Evolutionary conservation across 64 coral and sea anemone genomes (phyloP).

Genomic region (Dendronephthya gigantea): DNA sequence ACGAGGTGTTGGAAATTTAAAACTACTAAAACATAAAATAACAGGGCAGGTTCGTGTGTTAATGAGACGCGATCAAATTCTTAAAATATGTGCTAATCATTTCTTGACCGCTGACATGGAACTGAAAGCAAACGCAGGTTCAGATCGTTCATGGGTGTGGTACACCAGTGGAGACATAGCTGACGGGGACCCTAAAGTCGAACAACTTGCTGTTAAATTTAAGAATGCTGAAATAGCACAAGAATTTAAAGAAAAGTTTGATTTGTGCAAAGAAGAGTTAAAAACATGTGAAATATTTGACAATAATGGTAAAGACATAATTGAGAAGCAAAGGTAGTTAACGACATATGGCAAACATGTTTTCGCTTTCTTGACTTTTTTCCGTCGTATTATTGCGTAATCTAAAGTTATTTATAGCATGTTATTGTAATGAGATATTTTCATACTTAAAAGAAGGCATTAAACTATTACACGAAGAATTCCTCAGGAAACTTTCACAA

Average conservation of each 20-base stretch:
- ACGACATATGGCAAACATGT: neutral
- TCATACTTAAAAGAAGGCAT: no score
- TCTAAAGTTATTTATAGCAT: no score
- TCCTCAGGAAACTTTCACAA: no score
- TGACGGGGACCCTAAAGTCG: slow-evolving; percentile 45
- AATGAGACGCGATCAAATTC: slow-evolving; percentile 83
- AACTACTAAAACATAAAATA: slow-evolving; percentile 55
- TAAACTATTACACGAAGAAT: no score
- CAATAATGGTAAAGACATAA: neutral
- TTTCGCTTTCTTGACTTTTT: no score
- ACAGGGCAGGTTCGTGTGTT: slow-evolving; percentile 55
- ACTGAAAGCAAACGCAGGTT: slow-evolving; percentile 58
- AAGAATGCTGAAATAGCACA: slow-evolving; percentile 29
- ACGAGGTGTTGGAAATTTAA: slow-evolving; percentile 80
- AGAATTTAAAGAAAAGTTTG: neutral
- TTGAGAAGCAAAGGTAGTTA: neutral
- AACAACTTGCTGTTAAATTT: slow-evolving; percentile 61
- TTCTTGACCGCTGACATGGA: slow-evolving; percentile 63
- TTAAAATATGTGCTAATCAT: slow-evolving; percentile 94
- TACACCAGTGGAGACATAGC: slow-evolving; percentile 58
- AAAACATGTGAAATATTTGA: neutral
- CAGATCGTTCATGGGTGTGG: slow-evolving; percentile 95
- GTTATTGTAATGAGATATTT: no score
- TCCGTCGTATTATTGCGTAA: no score
- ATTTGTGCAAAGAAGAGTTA: neutral